These are phyloP conservation scores for Drosophila melanica DNA, from an alignment of 1,140 invertebrate species.

Conservation along the genomic window DNA sequence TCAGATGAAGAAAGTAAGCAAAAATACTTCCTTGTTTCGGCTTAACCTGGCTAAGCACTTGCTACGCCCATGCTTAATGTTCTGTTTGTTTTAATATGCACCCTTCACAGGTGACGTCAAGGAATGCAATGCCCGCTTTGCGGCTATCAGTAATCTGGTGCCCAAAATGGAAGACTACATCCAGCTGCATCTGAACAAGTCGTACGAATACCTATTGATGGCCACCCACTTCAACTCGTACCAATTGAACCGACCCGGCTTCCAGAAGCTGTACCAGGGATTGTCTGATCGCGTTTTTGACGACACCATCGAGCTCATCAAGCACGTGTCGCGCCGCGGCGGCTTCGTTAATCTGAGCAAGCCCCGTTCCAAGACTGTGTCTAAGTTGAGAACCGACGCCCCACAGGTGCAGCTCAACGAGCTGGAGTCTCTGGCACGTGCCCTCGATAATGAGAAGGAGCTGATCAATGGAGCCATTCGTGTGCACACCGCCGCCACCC, in stretches of 20 bases:
- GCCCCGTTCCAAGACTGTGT: neutral
- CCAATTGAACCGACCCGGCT: slow-evolving; percentile 90
- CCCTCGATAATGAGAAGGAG: slow-evolving; percentile 89
- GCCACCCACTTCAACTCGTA: slow-evolving; percentile 91
- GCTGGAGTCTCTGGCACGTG: slow-evolving; percentile 89
- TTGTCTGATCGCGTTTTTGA: slow-evolving; percentile 90
- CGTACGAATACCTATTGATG: slow-evolving; percentile 90
- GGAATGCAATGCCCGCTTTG: slow-evolving; percentile 88
- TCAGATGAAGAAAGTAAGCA: slow-evolving; percentile 74
- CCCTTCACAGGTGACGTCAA: slow-evolving; percentile 34
- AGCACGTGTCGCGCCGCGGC: slow-evolving; percentile 90
- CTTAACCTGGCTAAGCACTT: slow-evolving; percentile 10
- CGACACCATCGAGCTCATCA: slow-evolving; percentile 89
- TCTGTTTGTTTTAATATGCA: slow-evolving; percentile 2
- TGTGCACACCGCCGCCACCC: slow-evolving; percentile 86
- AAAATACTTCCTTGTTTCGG: slow-evolving; percentile 18
- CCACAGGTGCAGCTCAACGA: slow-evolving; percentile 85
- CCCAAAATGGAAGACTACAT: slow-evolving; percentile 85
- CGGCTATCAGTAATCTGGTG: slow-evolving; percentile 86
- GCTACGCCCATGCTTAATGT: slow-evolving; percentile 17
- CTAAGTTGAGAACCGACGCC: neutral
- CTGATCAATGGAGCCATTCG: slow-evolving; percentile 88
- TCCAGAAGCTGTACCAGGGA: slow-evolving; percentile 89
- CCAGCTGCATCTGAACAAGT: slow-evolving; percentile 87
- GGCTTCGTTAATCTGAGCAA: slow-evolving; percentile 72